Evolutionary conservation across 2,797 vertebrate species (phyloP), one percentile per base, ranked within the genome.

Genomic region (Oryzias dopingdopingensis): DNA sequence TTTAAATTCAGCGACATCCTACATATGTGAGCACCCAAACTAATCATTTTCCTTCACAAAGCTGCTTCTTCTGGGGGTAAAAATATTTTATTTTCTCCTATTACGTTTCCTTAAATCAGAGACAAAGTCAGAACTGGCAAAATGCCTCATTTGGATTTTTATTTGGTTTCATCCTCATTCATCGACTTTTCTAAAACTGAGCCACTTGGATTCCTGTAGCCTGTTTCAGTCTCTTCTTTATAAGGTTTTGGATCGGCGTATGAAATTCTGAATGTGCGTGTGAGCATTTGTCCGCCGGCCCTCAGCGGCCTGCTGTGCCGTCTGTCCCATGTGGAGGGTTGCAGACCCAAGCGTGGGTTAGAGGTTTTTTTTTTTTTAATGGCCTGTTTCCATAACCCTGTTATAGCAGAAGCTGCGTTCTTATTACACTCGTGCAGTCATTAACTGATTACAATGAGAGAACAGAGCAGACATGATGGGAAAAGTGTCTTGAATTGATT

Each of bases 251-350:
- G 51, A 52, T 42, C 56, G 49, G 50, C 51, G 42, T 48, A 66
- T 50, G 59, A 71, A 53, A 44, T 24, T 42, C 14, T 74, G 44
- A n/a, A 6, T 64, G 64, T 59, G 47, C 59, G 47, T 50, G 10
- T 42, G 55, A 59, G 62, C 49, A 23, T 49, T 66, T 80, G 76
- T 73, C 63, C 18, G 10, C n/a, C 4, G 50, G 59, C 70, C 68
- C 26, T 29, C 49, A 32, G 54, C 57, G 18, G 32, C 77, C 79
- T 76, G 79, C 81, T 77, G 75, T 37, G 75, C 70, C 60, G 66
- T 62, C 4, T 26, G 55, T 68, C 65, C 59, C 71, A 59, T 59
- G 68, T 57, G 40, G 59, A 74, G 69, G 49, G 69, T 67, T 64
- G 50, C 66, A 76, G 15, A 16, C 61, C 2, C 5, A 71, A 69